Base-by-base conservation (phyloP, 2,797 vertebrate genomes). In the Tachyglossus aculeatus region DNA sequence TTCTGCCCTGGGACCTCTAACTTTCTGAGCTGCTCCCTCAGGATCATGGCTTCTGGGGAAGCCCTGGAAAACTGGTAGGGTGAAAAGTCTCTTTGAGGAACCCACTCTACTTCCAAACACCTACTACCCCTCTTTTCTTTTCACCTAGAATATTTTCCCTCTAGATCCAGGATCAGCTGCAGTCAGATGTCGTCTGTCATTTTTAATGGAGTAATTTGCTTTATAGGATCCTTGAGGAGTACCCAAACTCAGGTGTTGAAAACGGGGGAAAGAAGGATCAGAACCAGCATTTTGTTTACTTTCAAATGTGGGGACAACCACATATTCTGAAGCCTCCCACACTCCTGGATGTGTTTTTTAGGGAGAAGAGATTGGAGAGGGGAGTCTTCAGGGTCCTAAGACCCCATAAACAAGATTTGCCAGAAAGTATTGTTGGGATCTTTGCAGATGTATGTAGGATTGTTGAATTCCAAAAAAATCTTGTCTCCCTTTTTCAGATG, bases 391-490 rank as follows among this genome's bases (percentile, higher is more conserved):
- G 38, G 16, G 33, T 21, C 59, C 71, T 85, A 80, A n/a, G 33
- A 68, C 50, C 68, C 55, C 33, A 82, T 31, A 54, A 82, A 53
- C 31, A 69, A 3, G 5, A 87, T 38, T 13, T 68, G 78, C 76
- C 65, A 83, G 41, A 69, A 80, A 5, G 82, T 87, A 5, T 55
- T n/a, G 31, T 24, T 29, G 25, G 45, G 11, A 41, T 71, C 76
- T 68, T 76, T 47, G 18, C 78, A 21, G 64, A 87, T 48, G 12
- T 18, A 4, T 18, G 40, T 77, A 71, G 38, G 51, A 16, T 18
- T 71, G 19, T 87, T 87, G 59, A 83, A 83, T 32, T 5, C 19
- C 66, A 85, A 67, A 7, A 43, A n/a, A 48, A 87, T 44, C 6
- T 6, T 47, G n/a, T 87, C 83, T 38, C 76, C 76, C 56, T 68